Base-by-base conservation (phyloP, 2,113 vertebrate species). In the Nanorana parkeri region DNA sequence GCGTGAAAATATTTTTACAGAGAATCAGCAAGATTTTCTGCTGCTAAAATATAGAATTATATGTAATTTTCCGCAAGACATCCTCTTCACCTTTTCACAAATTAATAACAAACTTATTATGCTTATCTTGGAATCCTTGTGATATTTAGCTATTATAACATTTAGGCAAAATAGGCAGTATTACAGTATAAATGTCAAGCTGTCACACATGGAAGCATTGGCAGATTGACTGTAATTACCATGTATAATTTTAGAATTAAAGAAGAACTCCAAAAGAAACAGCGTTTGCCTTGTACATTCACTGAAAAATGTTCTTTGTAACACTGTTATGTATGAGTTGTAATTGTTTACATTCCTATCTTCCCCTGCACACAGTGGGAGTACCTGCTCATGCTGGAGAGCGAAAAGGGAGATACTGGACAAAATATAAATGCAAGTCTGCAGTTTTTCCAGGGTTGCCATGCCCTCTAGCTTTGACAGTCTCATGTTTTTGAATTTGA, bases 61-160 rank as follows among this genome's bases (percentile, higher is more conserved):
- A 32, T 29, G 60, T 58, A 20, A 73, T 56, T 15, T 28, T 47
- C 41, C 8, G 41, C 41, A 47, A 47, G 41, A 47, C 41, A 10
- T 47, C 17, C 54, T 60, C n/a, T 74, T 24, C 32, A 32, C 58
- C 56, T 60, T 74, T 58, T 29, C 29, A 54, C 55, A 74, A 26
- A 58, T 73, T 26, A 55, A 60, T 74, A 51, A 28, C 68, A 20
- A 16, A 17, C 24, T 24, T 28, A 55, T 28, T 47, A 74, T 20
- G 20, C n/a, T 13, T 74, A 29, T 74, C 58, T 72, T 54, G 51
- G 52, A 72, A 60, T 54, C 32, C 20, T 15, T 58, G 17, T 29
- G 32, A 74, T 74, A 20, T 32, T 60, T 58, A 36, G 28, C 32
- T 74, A 58, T 74, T 11, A 17, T 20, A 74, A 36, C 26, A 74